Evolutionary conservation across 2,797 vertebrate species (phyloP).

Genomic region (Xiphophorus birchmanni): DNA sequence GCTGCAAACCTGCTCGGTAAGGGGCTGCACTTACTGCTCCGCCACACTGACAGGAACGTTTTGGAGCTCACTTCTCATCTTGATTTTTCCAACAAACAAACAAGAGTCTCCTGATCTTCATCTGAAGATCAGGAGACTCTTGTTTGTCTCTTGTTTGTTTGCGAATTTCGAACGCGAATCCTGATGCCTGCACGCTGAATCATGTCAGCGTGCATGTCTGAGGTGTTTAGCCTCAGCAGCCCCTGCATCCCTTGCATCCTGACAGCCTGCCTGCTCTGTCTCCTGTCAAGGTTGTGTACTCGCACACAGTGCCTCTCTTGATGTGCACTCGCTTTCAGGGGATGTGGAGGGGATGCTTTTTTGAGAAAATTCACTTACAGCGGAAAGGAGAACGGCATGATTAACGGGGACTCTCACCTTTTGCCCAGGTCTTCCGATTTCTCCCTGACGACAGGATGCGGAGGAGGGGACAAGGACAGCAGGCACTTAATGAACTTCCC

Average conservation of each 20-base stretch:
- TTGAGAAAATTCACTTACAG: constrained; percentile 77
- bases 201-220: background rate
- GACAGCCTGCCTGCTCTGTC: constrained; percentile 43
- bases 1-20: constrained; percentile 77
- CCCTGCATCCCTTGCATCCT: constrained; percentile 43
- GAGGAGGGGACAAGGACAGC: constrained; percentile 63
- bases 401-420: constrained; percentile 87
- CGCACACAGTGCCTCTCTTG: constrained; percentile 51
- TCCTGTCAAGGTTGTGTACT: constrained; percentile 72
- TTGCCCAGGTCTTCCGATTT: constrained; percentile 97
- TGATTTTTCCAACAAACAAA: constrained; percentile 25
- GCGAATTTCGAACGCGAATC: constrained; percentile 10
- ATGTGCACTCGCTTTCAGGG: constrained; percentile 48
- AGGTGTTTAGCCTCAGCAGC: constrained; percentile 40
- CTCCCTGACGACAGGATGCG: constrained; percentile 87
- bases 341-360: constrained; percentile 50
- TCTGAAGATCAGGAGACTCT: constrained; percentile 15
- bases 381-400: constrained; percentile 63
- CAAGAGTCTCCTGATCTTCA: constrained; percentile 14
- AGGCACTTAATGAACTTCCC: constrained; percentile 57
- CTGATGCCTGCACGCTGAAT: constrained; percentile 26
- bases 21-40: constrained; percentile 37
- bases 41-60: constrained; percentile 50
- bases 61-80: constrained; percentile 39
- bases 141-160: too few species aligned